A percentile compares a stretch with the other conserved stretches of the same genome.
phyloP scores from a whole-genome alignment of 2,113 vertebrate genomes.

The Podocnemis expansa region DNA sequence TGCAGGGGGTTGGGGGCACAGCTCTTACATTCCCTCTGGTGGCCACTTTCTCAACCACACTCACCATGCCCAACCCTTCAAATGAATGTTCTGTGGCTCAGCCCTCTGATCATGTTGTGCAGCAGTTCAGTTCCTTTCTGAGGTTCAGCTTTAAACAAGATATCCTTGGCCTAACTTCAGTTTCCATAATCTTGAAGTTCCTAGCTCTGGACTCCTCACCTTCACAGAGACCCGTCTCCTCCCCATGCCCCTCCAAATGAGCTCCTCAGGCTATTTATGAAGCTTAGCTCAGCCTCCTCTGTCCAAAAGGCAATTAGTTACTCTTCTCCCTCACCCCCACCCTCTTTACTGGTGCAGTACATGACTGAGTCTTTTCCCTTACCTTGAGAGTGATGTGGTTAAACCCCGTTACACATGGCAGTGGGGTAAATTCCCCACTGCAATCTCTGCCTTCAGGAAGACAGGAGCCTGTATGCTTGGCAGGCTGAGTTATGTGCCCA shows the following conservation, averaged over 20 bases:
- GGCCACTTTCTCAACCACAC: neutral
- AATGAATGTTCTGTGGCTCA: neutral
- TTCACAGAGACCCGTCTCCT: neutral
- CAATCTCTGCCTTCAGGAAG: rapidly evolving
- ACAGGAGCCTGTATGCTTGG: neutral
- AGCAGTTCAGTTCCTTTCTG: neutral
- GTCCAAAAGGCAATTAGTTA: neutral
- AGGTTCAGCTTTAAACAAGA: neutral
- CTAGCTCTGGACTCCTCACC: neutral
- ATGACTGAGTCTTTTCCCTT: neutral
- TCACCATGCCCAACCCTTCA: neutral
- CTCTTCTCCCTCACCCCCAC: neutral
- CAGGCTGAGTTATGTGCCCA: neutral
- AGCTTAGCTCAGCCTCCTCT: neutral
- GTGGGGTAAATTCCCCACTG: neutral
- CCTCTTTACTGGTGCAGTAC: neutral
- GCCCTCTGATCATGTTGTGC: neutral
- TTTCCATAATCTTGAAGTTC: neutral
- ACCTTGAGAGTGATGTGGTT: neutral
- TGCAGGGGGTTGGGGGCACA: neutral
- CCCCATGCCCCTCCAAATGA: neutral
- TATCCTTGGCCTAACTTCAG: neutral
- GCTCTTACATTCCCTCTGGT: neutral
- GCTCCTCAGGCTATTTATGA: neutral
- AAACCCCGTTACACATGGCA: neutral